Conservation (phyloP, 2,797 vertebrate species). For the Diceros bicornis region DNA sequence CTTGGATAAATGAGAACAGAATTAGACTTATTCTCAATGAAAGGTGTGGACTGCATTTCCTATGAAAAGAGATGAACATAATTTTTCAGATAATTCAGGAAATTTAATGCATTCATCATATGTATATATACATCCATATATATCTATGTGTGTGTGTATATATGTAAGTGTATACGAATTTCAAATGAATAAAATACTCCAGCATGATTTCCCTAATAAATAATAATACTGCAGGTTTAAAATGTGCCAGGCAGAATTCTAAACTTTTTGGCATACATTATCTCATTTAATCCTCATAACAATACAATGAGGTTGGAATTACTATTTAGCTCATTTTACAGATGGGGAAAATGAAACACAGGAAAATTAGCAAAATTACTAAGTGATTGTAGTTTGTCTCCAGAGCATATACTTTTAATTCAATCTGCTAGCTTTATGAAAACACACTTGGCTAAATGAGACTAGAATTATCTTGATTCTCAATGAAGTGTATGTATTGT, state of each 20-base stretch:
- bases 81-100: conserved; percentile 1
- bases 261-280: neutral
- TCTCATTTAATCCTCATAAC: neutral
- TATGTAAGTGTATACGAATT: neutral
- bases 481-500: neutral
- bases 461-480: neutral
- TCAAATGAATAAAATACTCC: neutral
- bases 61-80: neutral
- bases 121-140: neutral
- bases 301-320: neutral
- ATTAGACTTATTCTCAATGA: neutral
- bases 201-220: neutral
- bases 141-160: neutral
- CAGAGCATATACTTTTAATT: neutral
- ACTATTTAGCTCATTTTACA: conserved; percentile 1
- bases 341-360: neutral
- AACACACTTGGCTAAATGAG: neutral
- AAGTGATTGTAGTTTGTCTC: neutral
- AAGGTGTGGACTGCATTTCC: neutral
- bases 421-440: neutral
- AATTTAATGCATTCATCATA: neutral
- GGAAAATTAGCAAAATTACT: neutral
- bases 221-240: conserved; percentile 1
- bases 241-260: neutral
- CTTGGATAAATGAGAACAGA: neutral